A percentile compares a stretch with the other conserved stretches of the same genome.
Conservation (phyloP, 1,140 invertebrate genomes). For the Trachymyrmex septentrionalis region DNA sequence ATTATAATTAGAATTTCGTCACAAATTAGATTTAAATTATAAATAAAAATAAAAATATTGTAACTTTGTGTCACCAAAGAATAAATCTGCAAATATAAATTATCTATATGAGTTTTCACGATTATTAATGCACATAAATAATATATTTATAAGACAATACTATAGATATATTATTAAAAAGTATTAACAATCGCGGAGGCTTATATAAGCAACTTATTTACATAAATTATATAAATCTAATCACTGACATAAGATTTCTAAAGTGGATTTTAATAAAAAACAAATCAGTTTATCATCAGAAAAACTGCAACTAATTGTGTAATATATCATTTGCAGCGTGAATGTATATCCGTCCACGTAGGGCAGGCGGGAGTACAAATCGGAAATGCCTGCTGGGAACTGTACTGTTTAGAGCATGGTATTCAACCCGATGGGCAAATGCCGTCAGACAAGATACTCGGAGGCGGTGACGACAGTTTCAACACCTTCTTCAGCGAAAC, state of each 20-base stretch:
- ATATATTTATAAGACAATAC: too few species aligned
- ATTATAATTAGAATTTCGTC: neutral
- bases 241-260: neutral
- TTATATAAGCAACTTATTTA: too few species aligned
- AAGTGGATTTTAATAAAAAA: neutral
- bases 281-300: neutral
- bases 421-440: conserved; percentile 94
- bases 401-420: conserved; percentile 96
- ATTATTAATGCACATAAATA: too few species aligned
- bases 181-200: too few species aligned
- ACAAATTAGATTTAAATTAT: neutral
- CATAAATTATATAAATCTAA: neutral
- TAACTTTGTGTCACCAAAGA: too few species aligned
- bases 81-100: too few species aligned
- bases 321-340: conserved; percentile 65
- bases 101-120: too few species aligned
- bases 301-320: neutral
- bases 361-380: conserved; percentile 93
- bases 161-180: too few species aligned
- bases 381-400: conserved; percentile 91
- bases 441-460: conserved; percentile 68
- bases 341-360: conserved; percentile 91
- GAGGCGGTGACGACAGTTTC: conserved; percentile 86
- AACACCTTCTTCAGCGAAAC: conserved; percentile 89
- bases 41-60: neutral